Percentiles rank a stretch among this genome's conserved stretches.
Conservation (phyloP, 2,113 vertebrate genomes). For the Gallinago paraguaiae region DNA sequence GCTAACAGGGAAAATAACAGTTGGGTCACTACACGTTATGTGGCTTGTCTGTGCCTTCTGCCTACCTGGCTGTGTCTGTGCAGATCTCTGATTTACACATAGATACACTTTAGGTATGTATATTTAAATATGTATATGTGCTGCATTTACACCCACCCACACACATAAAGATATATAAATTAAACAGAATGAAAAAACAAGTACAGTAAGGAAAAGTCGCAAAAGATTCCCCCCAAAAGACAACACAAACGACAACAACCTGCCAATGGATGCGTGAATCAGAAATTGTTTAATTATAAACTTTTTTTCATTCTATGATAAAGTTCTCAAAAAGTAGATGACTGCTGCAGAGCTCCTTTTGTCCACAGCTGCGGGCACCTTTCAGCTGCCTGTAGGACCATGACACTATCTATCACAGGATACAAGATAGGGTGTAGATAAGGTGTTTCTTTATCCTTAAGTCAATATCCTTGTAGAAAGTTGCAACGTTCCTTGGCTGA, state of each 20-base stretch:
- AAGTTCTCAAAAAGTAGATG: neutral
- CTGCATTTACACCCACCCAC: neutral
- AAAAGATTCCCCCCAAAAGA: neutral
- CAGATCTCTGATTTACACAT: neutral
- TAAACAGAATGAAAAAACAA: neutral
- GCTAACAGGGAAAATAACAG: neutral
- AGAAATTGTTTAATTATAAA: neutral
- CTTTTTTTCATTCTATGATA: neutral
- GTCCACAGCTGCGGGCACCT: neutral
- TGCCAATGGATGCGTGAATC: neutral
- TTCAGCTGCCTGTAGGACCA: neutral
- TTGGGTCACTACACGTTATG: neutral
- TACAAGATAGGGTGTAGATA: neutral
- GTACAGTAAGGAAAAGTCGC: neutral
- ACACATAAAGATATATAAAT: neutral
- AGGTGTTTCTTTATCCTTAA: neutral
- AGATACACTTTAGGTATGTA: neutral
- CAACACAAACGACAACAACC: neutral
- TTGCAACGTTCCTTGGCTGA: neutral
- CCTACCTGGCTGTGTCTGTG: neutral
- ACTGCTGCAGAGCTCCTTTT: neutral
- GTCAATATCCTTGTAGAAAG: neutral
- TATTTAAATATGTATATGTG: neutral
- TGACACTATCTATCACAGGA: neutral
- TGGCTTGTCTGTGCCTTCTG: neutral